phyloP scores from a whole-genome alignment of 2,113 vertebrate genomes.

The Hippocampus guttulatus region DNA sequence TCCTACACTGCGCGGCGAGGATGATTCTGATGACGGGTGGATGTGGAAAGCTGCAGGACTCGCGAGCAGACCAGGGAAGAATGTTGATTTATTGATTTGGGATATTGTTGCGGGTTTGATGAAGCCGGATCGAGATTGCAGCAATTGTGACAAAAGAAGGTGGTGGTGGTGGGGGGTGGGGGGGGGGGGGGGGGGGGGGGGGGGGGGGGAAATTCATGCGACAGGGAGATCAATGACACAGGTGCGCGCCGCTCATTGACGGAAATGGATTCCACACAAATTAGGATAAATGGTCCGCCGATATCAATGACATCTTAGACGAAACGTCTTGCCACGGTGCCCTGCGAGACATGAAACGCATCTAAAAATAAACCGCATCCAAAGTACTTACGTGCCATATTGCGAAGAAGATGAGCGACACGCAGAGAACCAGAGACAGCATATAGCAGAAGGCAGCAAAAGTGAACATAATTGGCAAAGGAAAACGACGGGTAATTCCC shows the following conservation, averaged over 20 bases:
- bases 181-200: too few species aligned
- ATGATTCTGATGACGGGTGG: constrained; percentile 6
- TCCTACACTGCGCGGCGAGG: constrained; percentile 10
- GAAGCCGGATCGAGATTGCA: constrained; percentile 22
- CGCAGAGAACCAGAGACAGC: constrained; percentile 92
- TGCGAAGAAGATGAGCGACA: constrained; percentile 94
- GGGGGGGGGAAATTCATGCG: too few species aligned
- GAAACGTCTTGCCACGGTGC: background rate
- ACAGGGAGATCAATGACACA: constrained; percentile 8
- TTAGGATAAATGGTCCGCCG: background rate
- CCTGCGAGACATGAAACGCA: background rate
- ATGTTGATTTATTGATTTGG: constrained; percentile 38
- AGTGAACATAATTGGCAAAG: constrained; percentile 78
- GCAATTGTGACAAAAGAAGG: background rate
- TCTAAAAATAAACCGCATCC: background rate
- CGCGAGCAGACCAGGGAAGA: constrained; percentile 39
- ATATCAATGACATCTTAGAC: background rate
- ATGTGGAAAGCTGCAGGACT: constrained; percentile 16
- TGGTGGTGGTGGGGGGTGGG: too few species aligned
- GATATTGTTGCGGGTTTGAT: constrained; percentile 5
- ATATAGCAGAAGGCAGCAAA: constrained; percentile 98
- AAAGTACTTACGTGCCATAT: constrained; percentile 92
- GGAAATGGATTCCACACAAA: background rate
- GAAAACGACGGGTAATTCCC: constrained; percentile 48
- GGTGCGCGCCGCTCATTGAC: constrained; percentile 29